Evolutionary conservation across 2,113 vertebrate genomes (phyloP), one percentile per base, ranked within the genome.

Genomic region (Rhizomys pruinosus): DNA sequence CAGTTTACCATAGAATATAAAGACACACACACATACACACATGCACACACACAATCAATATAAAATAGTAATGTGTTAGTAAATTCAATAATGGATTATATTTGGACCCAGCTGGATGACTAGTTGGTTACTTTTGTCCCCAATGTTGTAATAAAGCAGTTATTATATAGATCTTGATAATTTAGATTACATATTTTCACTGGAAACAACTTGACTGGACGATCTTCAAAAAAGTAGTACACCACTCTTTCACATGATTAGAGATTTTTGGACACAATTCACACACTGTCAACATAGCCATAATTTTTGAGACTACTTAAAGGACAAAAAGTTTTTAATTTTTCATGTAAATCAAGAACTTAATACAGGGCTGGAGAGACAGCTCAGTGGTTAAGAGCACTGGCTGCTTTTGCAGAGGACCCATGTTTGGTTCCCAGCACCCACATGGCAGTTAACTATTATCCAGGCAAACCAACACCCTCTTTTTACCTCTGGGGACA

Each of bases 141-240:
- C 25, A 61, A 69, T 7, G 59, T 82, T 72, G 27, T 85, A 55
- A 92, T 86, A 59, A 95, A 89, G 6, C 32, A 88, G 20, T 89
- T 92, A 59, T 88, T 73, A 27, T 86, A 1, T 72, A 94, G 42
- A 71, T 5, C 7, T 94, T 95, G 59, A 15, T 42, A 6, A 63
- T 81, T 90, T 94, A 63, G 80, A 90, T 89, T 90, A 76, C n/a
- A 87, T 61, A 82, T 80, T 97, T 95, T 85, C 73, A 81, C 3
- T 78, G 64, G 64, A 93, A 93, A 86, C 34, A 78, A 39, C 16
- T 90, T 39, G 9, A 78, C 77, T 52, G 27, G 90, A 85, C 23
- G 92, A 66, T 88, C 47, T 79, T 86, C 59, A 96, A 66, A 84
- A 72, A 82, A 94, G 39, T 90, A 47, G 4, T 25, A 79, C 39